These are phyloP conservation scores for Aphidoletes aphidimyza DNA, from an alignment of 2,888 invertebrate genomes.

Conservation along the genomic window DNA sequence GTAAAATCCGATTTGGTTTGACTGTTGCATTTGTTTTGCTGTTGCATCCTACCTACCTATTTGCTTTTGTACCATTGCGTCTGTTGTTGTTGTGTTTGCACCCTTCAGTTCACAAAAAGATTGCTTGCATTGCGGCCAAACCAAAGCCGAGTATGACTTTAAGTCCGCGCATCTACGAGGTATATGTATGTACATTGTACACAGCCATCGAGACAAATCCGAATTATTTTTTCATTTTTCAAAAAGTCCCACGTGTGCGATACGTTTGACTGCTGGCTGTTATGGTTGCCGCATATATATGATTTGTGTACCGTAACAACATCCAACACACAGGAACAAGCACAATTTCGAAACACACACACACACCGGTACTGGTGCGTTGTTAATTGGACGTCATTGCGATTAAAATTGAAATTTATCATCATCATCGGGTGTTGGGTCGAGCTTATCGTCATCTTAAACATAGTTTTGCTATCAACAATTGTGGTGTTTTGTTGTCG, in stretches of 20 bases:
- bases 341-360: neutral
- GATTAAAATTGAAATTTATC: constrained; percentile 54
- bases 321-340: neutral
- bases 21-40: constrained; percentile 28
- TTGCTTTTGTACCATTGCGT: neutral
- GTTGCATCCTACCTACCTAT: neutral
- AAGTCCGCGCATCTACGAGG: neutral
- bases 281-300: neutral
- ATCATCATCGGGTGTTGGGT: neutral
- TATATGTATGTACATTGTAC: neutral
- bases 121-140: neutral
- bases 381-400: constrained; percentile 53
- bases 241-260: neutral
- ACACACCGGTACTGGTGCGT: constrained; percentile 47
- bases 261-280: neutral
- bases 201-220: neutral
- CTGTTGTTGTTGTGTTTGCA: neutral
- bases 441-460: constrained; percentile 1
- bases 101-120: constrained; percentile 27
- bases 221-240: constrained; percentile 32
- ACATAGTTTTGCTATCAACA: constrained; percentile 42
- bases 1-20: constrained; percentile 53
- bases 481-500: neutral
- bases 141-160: neutral
- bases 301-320: neutral